Evolutionary conservation across 2,797 vertebrate species (phyloP).

Genomic region (Lerista edwardsae): DNA sequence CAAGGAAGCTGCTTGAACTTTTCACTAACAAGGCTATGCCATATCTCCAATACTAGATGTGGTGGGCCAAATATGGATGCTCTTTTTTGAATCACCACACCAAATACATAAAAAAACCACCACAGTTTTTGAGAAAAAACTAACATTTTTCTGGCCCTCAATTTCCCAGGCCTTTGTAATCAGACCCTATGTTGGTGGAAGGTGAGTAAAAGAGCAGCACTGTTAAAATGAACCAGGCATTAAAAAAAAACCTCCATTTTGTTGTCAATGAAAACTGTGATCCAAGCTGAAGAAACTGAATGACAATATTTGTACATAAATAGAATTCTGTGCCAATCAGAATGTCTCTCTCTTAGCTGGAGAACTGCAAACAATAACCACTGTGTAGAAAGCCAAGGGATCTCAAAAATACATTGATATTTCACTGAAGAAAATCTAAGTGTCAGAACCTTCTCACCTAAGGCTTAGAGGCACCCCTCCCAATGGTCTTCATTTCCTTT

Average conservation of each 20-base stretch:
- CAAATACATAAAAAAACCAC: too few species aligned
- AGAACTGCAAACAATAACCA: background rate
- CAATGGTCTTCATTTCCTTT: background rate
- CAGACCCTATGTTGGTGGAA: background rate
- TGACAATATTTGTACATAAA: background rate
- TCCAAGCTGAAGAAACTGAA: background rate
- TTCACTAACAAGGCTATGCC: too few species aligned
- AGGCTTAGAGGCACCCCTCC: background rate
- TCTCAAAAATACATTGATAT: accelerated
- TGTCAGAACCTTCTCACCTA: accelerated
- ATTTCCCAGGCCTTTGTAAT: too few species aligned
- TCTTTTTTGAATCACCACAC: too few species aligned
- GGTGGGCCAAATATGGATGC: too few species aligned
- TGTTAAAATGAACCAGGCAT: background rate
- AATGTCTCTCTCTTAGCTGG: accelerated
- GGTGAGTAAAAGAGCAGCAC: background rate
- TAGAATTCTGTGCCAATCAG: background rate
- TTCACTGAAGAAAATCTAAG: background rate
- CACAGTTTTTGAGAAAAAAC: too few species aligned
- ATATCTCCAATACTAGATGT: too few species aligned
- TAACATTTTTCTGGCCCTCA: too few species aligned
- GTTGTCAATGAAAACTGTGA: accelerated
- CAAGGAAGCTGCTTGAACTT: too few species aligned
- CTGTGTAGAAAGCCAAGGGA: background rate
- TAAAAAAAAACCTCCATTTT: background rate